Evolutionary conservation across 1,140 invertebrate species (phyloP), one percentile per base, ranked within the genome.

Genomic region (Ephestia elutella): DNA sequence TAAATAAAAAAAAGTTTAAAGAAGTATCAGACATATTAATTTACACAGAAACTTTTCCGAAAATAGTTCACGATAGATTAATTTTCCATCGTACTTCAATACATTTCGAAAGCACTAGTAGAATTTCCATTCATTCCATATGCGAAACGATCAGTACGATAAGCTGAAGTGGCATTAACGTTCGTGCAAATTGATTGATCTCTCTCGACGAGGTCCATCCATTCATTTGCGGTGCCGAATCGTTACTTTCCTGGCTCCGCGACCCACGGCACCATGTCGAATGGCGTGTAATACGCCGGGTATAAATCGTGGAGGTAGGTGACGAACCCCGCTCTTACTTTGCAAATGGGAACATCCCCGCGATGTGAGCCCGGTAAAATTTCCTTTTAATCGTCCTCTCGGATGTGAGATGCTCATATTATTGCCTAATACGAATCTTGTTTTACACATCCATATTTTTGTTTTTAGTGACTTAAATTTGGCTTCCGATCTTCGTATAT

Each of bases 271-370:
- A 72, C 79, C 71, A 73, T 85, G 83, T 87, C 83, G 85, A 87
- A 87, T 87, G 75, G 76, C 80, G 71, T 85, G 83, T 87, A 87
- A 87, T 86, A 86, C 71, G 73, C 61, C 60, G 71, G 63, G 65
- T 73, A 85, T 87, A 87, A 86, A 84, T 86, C 80, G 78, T 71
- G 66, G 64, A 73, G 79, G 71, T 70, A 74, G 59, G 80, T 83
- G 76, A 82, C 77, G 80, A 75, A 68, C 62, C 65, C 66, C 70
- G 74, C 70, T 71, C 73, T 80, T 79, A 78, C 78, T 72, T 74
- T 59, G 57, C 65, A 75, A 85, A 85, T 85, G 83, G 77, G 72
- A 78, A 73, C 72, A 78, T 78, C 66, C 65, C 68, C 71, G 65
- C 68, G 62, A 69, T 62, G 65, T 59, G 55, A 64, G 20, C 53